Conservation (phyloP, 1,140 invertebrate genomes). For the Philotrypesis tridentata region DNA sequence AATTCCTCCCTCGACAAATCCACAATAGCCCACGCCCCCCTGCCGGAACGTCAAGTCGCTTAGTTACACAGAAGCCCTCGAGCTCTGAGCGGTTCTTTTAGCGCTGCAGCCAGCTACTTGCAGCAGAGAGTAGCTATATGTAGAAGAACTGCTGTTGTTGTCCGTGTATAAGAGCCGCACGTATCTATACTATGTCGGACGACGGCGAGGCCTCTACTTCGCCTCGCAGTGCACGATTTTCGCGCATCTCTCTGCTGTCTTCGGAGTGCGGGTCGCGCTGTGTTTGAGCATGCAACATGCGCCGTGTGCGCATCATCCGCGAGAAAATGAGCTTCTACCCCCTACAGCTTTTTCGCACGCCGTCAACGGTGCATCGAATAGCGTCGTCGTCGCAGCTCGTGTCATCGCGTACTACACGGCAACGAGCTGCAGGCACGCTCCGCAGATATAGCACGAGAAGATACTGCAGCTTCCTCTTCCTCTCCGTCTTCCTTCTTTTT, state of each 20-base stretch:
- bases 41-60: too few species aligned
- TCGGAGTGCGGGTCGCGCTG: background rate
- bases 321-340: slow-evolving; percentile 64
- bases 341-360: background rate
- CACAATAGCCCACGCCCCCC: too few species aligned
- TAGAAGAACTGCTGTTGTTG: background rate
- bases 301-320: slow-evolving; percentile 4
- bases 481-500: background rate
- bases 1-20: too few species aligned
- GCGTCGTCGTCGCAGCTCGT: background rate
- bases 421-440: background rate
- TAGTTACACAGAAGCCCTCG: too few species aligned
- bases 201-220: background rate
- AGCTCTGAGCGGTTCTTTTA: background rate
- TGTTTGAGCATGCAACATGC: slow-evolving; percentile 25
- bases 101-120: background rate
- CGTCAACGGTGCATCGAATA: slow-evolving; percentile 17
- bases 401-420: background rate
- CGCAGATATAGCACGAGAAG: background rate
- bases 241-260: slow-evolving; percentile 10
- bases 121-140: too few species aligned
- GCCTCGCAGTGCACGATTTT: background rate
- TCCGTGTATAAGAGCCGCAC: background rate
- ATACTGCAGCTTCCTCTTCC: background rate
- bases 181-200: too few species aligned